These are phyloP conservation scores for Lagocephalus sceleratus DNA, from an alignment of 2,797 vertebrate genomes.

Conservation along the genomic window DNA sequence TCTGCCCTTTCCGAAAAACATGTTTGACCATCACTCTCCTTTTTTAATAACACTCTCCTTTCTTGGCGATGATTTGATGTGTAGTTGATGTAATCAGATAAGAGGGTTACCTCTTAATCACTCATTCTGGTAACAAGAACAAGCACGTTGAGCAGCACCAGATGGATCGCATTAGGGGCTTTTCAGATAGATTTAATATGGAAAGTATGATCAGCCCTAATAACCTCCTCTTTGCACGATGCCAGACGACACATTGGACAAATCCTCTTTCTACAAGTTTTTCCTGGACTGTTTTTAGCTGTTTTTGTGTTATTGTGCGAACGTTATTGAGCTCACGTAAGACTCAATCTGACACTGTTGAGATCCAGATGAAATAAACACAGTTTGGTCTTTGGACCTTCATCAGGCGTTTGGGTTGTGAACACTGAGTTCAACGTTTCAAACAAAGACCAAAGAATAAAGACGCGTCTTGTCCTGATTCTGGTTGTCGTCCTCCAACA, in stretches of 20 bases:
- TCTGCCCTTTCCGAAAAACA: not conserved
- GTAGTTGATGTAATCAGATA: conserved; percentile 55
- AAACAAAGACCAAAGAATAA: too few species aligned
- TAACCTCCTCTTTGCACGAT: conserved; percentile 34
- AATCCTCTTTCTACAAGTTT: conserved; percentile 68
- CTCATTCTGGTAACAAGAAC: conserved; percentile 56
- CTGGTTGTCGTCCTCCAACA: too few species aligned
- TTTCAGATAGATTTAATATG: conserved; percentile 58
- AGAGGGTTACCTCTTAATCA: conserved; percentile 71
- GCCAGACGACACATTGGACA: conserved; percentile 43
- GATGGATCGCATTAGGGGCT: conserved; percentile 65
- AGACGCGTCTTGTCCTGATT: too few species aligned
- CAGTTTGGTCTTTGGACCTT: not conserved
- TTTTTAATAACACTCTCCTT: not conserved
- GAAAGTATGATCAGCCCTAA: conserved; percentile 55
- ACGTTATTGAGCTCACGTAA: conserved; percentile 9
- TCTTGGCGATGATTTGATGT: conserved; percentile 1
- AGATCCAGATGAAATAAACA: conserved; percentile 1
- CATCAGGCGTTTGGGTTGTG: too few species aligned
- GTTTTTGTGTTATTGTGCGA: conserved; percentile 9
- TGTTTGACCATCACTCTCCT: not conserved
- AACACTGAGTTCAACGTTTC: too few species aligned
- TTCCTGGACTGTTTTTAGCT: conserved; percentile 10
- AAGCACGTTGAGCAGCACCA: conserved; percentile 70
- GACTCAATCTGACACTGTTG: conserved; percentile 1